Base-by-base conservation (phyloP, 1,140 invertebrate genomes). In the Zophobas atratus region DNA sequence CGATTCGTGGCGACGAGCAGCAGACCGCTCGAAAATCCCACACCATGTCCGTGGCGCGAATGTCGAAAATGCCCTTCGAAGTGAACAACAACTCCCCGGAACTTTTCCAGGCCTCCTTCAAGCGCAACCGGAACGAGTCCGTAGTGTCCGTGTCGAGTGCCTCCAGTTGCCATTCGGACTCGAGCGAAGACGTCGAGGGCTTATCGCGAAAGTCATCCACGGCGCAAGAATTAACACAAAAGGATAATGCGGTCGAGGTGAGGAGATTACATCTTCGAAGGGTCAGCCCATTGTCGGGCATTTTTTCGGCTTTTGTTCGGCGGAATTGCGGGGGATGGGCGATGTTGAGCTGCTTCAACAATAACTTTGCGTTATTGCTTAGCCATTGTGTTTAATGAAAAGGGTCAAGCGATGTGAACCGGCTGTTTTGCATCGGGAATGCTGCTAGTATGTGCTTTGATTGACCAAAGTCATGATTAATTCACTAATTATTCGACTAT, bases 81-180 rank as follows among this genome's bases (percentile, higher is more conserved):
- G 38, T 67, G n/a, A 67, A 67, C 20, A 67, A 67, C 39, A 67
- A 67, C 33, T 67, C 49, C n/a, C 49, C 39, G 60, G 60, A 67
- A 67, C 38, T 67, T 43, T 67, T 32, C 20, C 6, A 41, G 20
- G 33, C 38, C 33, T 67, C 60, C 6, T 67, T 41, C 60, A 67
- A 67, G 60, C 41, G 60, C 41, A 67, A 67, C 60, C 60, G 60
- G 39, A 67, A 67, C 60, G 60, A 41, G 33, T 67, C 60, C 33
- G 43, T 67, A 67, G 60, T 67, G 39, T 77, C 76, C 53, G 56
- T 75, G 38, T 76, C 75, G 3, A 77, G 77, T 53, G 77, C 77
- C 4, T 77, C 77, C 32, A 77, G 77, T 53, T 73, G 53, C 70
- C 70, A 77, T 55, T 77, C 77, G 43, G 77, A 77, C 38, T 73